phyloP scores from a whole-genome alignment of 1,140 invertebrate species.

The Conopomorpha cramerella region DNA sequence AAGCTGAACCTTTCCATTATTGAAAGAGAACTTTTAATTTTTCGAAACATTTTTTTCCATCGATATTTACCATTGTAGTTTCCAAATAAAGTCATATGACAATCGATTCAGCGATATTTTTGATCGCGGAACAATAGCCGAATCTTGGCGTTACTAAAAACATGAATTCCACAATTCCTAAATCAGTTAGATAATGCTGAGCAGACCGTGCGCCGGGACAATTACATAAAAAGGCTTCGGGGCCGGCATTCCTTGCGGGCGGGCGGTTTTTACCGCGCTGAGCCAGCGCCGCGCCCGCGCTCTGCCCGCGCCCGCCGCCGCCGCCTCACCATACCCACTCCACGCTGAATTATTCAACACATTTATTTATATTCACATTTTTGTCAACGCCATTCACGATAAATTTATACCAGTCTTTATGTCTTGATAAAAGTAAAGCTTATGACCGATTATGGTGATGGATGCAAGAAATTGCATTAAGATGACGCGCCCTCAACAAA shows the following conservation, averaged over 20 bases:
- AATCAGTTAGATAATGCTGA: constrained; percentile 57
- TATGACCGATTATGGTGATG: constrained; percentile 38
- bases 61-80: not conserved
- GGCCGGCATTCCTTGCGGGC: constrained; percentile 40
- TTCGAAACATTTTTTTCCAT: too few relatives aligned
- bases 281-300: too few relatives aligned
- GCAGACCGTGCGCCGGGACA: constrained; percentile 47
- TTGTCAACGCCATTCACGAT: constrained; percentile 53
- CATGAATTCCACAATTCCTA: constrained; percentile 32
- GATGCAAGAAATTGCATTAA: constrained; percentile 28
- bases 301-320: constrained; percentile 12
- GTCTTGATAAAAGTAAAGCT: constrained; percentile 57
- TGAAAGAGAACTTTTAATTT: too few relatives aligned
- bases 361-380: constrained; percentile 59
- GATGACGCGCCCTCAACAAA: too few relatives aligned
- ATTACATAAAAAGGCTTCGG: constrained; percentile 52
- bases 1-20: too few relatives aligned
- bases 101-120: not conserved
- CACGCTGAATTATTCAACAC: constrained; percentile 58
- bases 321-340: constrained; percentile 49
- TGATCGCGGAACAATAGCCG: too few relatives aligned
- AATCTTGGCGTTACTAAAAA: too few relatives aligned
- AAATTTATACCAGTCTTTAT: constrained; percentile 56
- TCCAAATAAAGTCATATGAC: not conserved
- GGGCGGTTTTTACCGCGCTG: constrained; percentile 33